Base-by-base conservation (phyloP, 2,797 vertebrate species). In the Anguilla obscura region DNA sequence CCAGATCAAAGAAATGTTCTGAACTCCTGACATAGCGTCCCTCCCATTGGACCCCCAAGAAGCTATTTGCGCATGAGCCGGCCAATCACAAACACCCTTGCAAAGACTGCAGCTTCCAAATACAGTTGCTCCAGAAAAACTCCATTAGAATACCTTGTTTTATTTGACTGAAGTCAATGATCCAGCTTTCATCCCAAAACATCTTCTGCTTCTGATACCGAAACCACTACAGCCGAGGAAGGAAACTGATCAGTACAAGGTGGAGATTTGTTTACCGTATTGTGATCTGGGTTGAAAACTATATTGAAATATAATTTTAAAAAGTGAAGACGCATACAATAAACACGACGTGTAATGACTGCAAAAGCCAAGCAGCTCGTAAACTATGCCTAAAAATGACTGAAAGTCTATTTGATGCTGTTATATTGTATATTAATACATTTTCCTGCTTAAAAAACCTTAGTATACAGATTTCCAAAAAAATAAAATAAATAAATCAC, bases 151-250 rank as follows among this genome's bases (percentile, higher is more conserved):
- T 90, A 98, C 96, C 96, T 95, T 96, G 95, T 94, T 97, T 97
- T 40, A 97, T 97, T 3, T 92, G 87, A n/a, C 69, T 89, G 87
- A 96, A 97, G 91, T 97, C 95, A 84, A 97, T 97, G 93, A 97
- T 96, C 96, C 96, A 98, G 90, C 96, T 97, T 94, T 98, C 96
- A 90, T 97, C 96, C 96, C 96, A 97, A 93, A 98, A 89, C 90
- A 97, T 93, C 91, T 96, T 98, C 94, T 97, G 94, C 85, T 97
- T 97, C 94, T 98, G 97, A 92, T 97, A 97, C 50, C 96, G 93
- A 91, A 98, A 94, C 95, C 95, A 97, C 96, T 97, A 85, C 18
- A 91, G 89, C 58, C 89, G 87, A 92, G 50, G 76, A 50, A 58
- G 87, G 66, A 74, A 88, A 30, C 33, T 5, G 1, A 7, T 48